Base-by-base conservation (phyloP, 2,888 invertebrate species). In the Agrochola lychnidis region DNA sequence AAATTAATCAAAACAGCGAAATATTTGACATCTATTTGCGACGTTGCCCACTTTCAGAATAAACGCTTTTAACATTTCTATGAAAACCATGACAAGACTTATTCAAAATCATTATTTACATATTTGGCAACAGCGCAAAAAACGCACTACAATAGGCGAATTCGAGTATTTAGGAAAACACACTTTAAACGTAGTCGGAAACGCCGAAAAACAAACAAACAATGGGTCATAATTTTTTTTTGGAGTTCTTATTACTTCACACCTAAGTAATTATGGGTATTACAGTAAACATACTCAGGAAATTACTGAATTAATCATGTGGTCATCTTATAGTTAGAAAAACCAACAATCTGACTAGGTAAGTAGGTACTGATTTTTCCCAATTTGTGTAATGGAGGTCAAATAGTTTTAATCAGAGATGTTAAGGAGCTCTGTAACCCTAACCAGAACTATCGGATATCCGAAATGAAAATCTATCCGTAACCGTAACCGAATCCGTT, bases 101-200 rank as follows among this genome's bases (percentile, higher is more conserved):
- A 48, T 71, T 16, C 5, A 62, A 59, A 72, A 51, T 5, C 9
- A n/a, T 51, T 53, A 42, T 73, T 62, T 30, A 53, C 61, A 42
- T 42, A 74, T n/a, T 73, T 10, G 6, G 14, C 4, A 61, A 53
- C 51, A 19, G 3, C 61, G 0, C 51, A 72, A 53, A 74, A 73
- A 74, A 73, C 30, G 5, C 1, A 53, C n/a, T 68, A n/a, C 51
- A 51, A 4, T 48, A 19, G 4, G 3, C 1, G n/a, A 36, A 30
- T 42, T 73, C 19, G 62, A 73, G 42, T 62, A 30, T 62, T 42
- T 73, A 74, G 14, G 9, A 53, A 74, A 73, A 74, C 51, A 71
- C 16, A 61, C 51, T 30, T 5, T 9, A 14, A 30, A 14, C 2
- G 16, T 71, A 51, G 16, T 73, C 12, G 42, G 73, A 42, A 74